Percentiles rank a stretch among this genome's conserved stretches.
Conservation (phyloP, 1,140 invertebrate genomes). For the Bombus impatiens region DNA sequence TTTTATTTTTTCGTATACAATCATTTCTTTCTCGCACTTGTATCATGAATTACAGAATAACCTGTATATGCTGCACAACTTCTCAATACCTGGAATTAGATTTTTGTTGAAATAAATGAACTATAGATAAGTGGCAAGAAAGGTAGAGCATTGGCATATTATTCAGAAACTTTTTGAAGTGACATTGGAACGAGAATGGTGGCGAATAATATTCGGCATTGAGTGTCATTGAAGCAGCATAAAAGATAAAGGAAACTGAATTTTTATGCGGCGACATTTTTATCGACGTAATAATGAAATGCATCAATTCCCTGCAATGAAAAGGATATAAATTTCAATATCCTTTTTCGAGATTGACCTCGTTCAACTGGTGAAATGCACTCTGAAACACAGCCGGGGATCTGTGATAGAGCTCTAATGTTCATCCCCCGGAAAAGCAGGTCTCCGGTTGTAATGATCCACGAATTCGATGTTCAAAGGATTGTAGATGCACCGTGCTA, state of each 20-base stretch:
- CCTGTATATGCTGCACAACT: too few species aligned
- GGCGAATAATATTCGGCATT: slow-evolving; percentile 6
- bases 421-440: slow-evolving; percentile 31
- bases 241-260: slow-evolving; percentile 3
- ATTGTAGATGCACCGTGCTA: background rate
- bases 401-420: slow-evolving; percentile 37
- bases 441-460: slow-evolving; percentile 47
- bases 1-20: too few species aligned
- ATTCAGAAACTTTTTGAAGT: background rate
- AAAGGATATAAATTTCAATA: slow-evolving; percentile 16
- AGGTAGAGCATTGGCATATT: background rate
- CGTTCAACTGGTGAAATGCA: background rate
- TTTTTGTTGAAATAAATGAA: background rate
- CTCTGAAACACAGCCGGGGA: background rate
- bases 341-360: slow-evolving; percentile 4
- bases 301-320: background rate
- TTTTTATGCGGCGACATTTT: background rate
- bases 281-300: slow-evolving; percentile 6
- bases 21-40: too few species aligned
- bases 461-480: slow-evolving; percentile 41
- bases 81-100: background rate
- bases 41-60: too few species aligned
- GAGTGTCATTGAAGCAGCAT: background rate
- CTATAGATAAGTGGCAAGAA: background rate
- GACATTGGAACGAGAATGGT: background rate